Base-by-base conservation (phyloP, 2,888 invertebrate genomes). In the Cinara cedri region DNA sequence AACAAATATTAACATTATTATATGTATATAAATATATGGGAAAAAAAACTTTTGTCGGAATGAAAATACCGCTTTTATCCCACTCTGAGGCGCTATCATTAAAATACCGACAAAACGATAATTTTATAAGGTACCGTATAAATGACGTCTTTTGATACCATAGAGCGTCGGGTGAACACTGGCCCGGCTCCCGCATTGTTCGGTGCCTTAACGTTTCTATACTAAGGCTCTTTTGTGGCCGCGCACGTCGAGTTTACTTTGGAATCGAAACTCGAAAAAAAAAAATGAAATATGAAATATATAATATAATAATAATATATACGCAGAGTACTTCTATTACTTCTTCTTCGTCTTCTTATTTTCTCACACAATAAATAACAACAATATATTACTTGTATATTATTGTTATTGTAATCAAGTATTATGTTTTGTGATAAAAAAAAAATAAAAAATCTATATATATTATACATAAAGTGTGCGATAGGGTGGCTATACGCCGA, bases 331-430 rank as follows among this genome's bases (percentile, higher is more conserved):
- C 19, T 34, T 74, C 51, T 42, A 21, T 14, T 34, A 49, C 49
- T 51, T 16, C 55, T 24, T 16, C 57, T 44, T 44, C 44, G 51
- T n/a, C 19, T 34, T 34, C 34, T 34, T 34, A 34, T 34, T 34
- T 75, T 55, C 66, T 76, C 76, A 68, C 66, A 66, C 76, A 76
- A 76, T 76, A 76, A 76, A 76, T 76, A 76, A 76, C 66, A 60
- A 68, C 68, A 34, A 76, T 68, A 60, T 49, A 68, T 60, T 68
- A 68, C 57, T 57, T 34, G 57, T 75, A 51, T 75, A 76, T 76
- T 68, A 76, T 76, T 76, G 76, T 76, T 76, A 76, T 76, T 76
- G 68, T 76, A 76, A 76, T 76, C 68, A 68, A 76, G 76, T 68
- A 76, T 68, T 68, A 68, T 76, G 68, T 76, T 60, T 68, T 78